Base-by-base conservation (phyloP, 2,113 vertebrate species). In the Butorides virescens region DNA sequence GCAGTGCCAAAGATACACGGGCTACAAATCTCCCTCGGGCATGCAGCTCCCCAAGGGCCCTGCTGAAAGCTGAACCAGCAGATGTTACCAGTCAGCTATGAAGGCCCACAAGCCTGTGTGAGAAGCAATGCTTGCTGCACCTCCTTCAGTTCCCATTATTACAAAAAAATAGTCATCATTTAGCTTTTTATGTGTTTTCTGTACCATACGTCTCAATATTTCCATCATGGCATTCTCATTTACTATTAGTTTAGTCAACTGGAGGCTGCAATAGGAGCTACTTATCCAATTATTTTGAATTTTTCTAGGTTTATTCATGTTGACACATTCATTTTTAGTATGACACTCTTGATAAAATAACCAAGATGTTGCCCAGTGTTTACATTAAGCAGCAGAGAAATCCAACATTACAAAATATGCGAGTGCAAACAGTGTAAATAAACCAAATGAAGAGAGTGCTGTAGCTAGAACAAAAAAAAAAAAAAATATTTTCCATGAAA, bases 291-390 rank as follows among this genome's bases (percentile, higher is more conserved):
- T 88, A 73, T 83, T 94, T 93, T 70, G 46, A 55, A 18, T 80
- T 93, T 79, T 72, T 68, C 81, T 74, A 62, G 29, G 71, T 82
- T 90, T 92, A 77, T 83, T 86, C 75, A 49, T 86, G 67, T 62
- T 73, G 82, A 83, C 71, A 88, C 21, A 50, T 74, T 86, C 42
- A 66, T 86, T 75, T 88, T 86, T 63, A 74, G 30, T 62, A 73
- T 37, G n/a, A 88, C n/a, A 30, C 14, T 79, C 44, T 32, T 76
- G 61, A 79, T 86, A 85, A 90, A 79, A 76, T 56, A 90, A 61
- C 21, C 0, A 0, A 93, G 66, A 90, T 0, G 3, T 76, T 29
- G 21, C 36, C 34, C 66, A 66, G 53, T 82, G 39, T 93, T 95
- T 94, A 50, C 63, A 85, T 59, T 62, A 79, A 73, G 55, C 30